These are phyloP conservation scores for Furcula furcula DNA, from an alignment of 2,888 invertebrate species.

Conservation along the genomic window DNA sequence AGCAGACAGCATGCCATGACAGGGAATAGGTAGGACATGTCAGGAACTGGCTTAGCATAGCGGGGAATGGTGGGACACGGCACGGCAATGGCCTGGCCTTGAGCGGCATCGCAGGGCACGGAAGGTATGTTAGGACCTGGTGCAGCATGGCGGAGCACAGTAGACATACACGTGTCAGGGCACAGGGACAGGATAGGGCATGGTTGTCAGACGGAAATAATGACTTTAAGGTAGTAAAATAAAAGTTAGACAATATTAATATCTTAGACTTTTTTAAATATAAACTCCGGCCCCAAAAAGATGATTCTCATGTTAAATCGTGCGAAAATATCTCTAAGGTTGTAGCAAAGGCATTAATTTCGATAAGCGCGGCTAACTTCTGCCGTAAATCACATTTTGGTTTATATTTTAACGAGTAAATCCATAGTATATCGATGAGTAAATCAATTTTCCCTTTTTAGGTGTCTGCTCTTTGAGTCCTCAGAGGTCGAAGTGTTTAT, in stretches of 20 bases:
- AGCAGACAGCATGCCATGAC: too few relatives aligned
- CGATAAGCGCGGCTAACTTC: conserved; percentile 23
- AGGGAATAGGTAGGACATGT: too few relatives aligned
- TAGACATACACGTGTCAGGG: too few relatives aligned
- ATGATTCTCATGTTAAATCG: conserved; percentile 41
- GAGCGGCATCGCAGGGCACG: too few relatives aligned
- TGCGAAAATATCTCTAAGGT: conserved; percentile 31
- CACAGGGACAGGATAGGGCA: too few relatives aligned
- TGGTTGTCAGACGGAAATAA: too few relatives aligned
- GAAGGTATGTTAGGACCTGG: too few relatives aligned
- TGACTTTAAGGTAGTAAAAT: too few relatives aligned
- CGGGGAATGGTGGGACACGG: too few relatives aligned
- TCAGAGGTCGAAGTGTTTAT: conserved; percentile 1
- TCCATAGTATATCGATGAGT: conserved; percentile 26
- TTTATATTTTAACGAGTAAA: conserved; percentile 28
- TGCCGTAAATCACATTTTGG: conserved; percentile 24
- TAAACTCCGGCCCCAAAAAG: conserved; percentile 34
- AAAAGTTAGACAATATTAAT: conserved; percentile 12
- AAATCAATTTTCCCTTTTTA: conserved; percentile 28
- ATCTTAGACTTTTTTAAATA: conserved; percentile 31
- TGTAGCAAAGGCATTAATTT: conserved; percentile 15
- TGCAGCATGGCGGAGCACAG: too few relatives aligned
- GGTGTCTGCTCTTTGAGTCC: conserved; percentile 13
- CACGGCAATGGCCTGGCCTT: too few relatives aligned
- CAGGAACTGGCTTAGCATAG: too few relatives aligned